Percentiles rank a stretch among this genome's conserved stretches.
Conservation (phyloP, 2,113 vertebrate genomes). For the Pterocles orientalis region DNA sequence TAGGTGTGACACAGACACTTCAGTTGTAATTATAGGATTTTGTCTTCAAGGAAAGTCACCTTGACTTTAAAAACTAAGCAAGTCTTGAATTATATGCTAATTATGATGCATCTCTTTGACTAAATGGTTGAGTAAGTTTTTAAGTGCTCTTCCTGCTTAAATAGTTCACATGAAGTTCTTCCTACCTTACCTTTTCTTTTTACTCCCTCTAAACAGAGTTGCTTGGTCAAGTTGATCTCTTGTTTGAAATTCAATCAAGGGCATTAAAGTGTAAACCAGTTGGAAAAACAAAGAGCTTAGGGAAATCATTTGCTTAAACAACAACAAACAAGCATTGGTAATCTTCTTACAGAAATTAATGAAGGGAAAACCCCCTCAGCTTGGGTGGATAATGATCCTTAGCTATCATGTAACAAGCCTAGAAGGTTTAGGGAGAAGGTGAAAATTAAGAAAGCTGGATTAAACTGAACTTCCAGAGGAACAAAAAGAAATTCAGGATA, state of each 20-base stretch:
- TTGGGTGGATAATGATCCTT: conserved; percentile 80
- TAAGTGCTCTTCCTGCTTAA: conserved; percentile 44
- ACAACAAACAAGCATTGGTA: conserved; percentile 95
- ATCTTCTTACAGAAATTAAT: conserved; percentile 99
- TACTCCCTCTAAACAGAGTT: conserved; percentile 65
- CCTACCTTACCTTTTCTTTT: neutral
- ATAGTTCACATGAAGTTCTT: conserved; percentile 63
- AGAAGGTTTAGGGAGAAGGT: conserved; percentile 93
- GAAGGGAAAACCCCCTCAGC: conserved; percentile 86
- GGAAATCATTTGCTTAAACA: conserved; percentile 99
- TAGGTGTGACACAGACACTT: neutral
- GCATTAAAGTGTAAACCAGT: conserved; percentile 99
- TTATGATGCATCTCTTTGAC: conserved; percentile 40
- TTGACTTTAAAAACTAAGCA: conserved; percentile 54
- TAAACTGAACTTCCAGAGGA: conserved; percentile 85
- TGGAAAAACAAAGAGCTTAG: conserved; percentile 99
- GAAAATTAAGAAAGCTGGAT: conserved; percentile 89
- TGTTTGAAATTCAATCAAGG: conserved; percentile 95
- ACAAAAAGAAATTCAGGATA: conserved; percentile 89
- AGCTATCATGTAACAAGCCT: conserved; percentile 83
- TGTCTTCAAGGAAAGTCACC: conserved; percentile 49
- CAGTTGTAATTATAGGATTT: conserved; percentile 7
- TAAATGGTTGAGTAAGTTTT: conserved; percentile 49
- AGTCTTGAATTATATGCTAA: conserved; percentile 43
- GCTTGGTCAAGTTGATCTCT: conserved; percentile 91